A percentile compares a stretch with the other conserved stretches of the same genome.
Evolutionary conservation across 2,797 vertebrate genomes (phyloP).

Genomic region (Takifugu rubripes): DNA sequence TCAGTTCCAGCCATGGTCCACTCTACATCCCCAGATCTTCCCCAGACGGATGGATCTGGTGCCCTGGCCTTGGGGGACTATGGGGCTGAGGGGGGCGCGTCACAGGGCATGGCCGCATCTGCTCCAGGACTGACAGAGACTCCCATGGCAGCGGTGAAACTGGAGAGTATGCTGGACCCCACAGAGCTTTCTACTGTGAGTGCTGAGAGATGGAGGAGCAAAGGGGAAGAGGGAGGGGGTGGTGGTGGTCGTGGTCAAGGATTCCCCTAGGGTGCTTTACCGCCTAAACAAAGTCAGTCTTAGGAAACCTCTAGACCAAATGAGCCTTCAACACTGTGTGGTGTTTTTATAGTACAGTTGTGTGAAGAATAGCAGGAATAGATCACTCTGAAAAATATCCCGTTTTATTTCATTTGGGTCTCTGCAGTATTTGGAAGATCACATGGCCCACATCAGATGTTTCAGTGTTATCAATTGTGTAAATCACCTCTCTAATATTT

Average conservation of each 20-base stretch:
- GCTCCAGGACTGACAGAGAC: constrained; percentile 64
- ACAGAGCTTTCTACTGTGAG: constrained; percentile 99
- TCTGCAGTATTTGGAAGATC: neutral
- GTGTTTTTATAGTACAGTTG: constrained; percentile 47
- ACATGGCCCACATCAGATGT: constrained; percentile 6
- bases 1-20: constrained; percentile 52
- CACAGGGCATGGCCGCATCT: constrained; percentile 64
- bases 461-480: constrained; percentile 7
- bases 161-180: constrained; percentile 89
- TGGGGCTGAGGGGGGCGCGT: constrained; percentile 63
- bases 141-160: constrained; percentile 76
- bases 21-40: constrained; percentile 50
- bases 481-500: constrained; percentile 1
- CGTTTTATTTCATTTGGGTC: constrained; percentile 19
- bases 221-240: constrained; percentile 70
- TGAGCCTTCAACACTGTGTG: constrained; percentile 48
- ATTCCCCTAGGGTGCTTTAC: constrained; percentile 62
- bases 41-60: constrained; percentile 55
- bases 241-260: constrained; percentile 50
- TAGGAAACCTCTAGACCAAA: constrained; percentile 67
- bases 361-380: constrained; percentile 54
- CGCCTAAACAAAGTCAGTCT: constrained; percentile 79
- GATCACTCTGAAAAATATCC: constrained; percentile 33
- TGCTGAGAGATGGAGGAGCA: constrained; percentile 85
- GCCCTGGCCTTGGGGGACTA: constrained; percentile 57